Conservation (phyloP, 2,888 invertebrate species). For the Nudaria mundana region DNA sequence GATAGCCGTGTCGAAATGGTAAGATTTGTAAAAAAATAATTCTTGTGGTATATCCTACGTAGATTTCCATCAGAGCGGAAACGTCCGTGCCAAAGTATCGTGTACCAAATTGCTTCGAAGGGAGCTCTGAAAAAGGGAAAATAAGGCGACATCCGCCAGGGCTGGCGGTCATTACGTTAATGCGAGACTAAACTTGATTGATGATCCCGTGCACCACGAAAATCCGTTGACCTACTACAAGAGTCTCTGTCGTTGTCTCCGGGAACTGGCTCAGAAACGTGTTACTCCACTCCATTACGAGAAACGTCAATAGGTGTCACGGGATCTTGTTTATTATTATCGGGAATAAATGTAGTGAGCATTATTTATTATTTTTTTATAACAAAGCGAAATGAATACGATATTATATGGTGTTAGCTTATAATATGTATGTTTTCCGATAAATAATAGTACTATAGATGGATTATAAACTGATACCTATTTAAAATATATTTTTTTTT, state of each 20-base stretch:
- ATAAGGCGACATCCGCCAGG: conserved; percentile 75
- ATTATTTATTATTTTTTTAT: too few species aligned
- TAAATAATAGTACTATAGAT: too few species aligned
- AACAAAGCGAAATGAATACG: too few species aligned
- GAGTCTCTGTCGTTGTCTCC: conserved; percentile 34
- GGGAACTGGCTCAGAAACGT: conserved; percentile 28
- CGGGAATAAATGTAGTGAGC: too few species aligned
- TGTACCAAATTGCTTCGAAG: conserved; percentile 67
- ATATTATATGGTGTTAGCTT: too few species aligned
- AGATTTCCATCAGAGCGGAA: conserved; percentile 74
- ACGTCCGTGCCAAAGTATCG: conserved; percentile 65
- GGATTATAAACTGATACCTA: too few species aligned
- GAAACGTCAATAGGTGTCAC: conserved; percentile 8
- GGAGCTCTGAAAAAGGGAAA: conserved; percentile 64
- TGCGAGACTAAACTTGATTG: conserved; percentile 80
- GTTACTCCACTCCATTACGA: conserved; percentile 16
- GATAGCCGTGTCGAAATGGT: conserved; percentile 51
- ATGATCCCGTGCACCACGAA: conserved; percentile 54
- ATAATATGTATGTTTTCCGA: too few species aligned
- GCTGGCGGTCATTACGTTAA: conserved; percentile 78
- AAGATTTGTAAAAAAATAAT: conserved; percentile 34
- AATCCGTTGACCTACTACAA: conserved; percentile 47
- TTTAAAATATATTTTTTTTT: too few species aligned
- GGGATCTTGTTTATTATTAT: background rate
- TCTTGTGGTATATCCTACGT: conserved; percentile 57